These are phyloP conservation scores for Thaumatotibia leucotreta DNA, from an alignment of 1,140 invertebrate species.

Conservation along the genomic window DNA sequence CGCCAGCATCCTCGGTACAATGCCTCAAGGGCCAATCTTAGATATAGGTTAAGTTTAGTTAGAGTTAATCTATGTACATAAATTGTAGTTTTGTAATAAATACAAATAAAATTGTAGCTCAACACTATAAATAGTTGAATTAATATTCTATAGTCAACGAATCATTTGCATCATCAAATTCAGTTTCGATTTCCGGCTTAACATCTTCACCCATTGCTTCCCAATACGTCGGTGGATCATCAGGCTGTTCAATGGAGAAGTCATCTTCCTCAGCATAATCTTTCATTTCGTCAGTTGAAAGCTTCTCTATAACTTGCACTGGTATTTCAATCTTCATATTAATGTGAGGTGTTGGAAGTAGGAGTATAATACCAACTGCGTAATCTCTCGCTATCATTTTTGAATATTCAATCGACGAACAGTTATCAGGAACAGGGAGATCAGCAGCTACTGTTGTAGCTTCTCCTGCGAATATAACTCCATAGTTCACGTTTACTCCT, in stretches of 20 bases:
- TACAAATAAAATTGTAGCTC: no score
- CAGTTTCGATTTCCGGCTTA: not conserved
- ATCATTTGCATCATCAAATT: not conserved
- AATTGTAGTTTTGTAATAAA: no score
- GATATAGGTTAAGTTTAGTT: no score
- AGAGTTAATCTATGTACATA: no score
- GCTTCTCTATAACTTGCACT: conserved; percentile 7
- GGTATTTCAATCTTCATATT: conserved; percentile 14
- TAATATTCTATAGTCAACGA: not conserved
- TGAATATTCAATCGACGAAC: not conserved
- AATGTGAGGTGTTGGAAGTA: conserved; percentile 14
- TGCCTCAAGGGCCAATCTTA: no score
- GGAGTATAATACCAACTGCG: not conserved
- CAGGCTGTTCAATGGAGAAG: not conserved
- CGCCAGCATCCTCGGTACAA: no score
- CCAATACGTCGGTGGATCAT: not conserved
- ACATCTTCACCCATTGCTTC: not conserved
- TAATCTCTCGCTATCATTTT: conserved; percentile 17
- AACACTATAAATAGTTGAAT: no score
- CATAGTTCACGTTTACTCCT: conserved; percentile 10
- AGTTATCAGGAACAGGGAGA: conserved; percentile 3
- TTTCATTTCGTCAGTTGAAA: not conserved
- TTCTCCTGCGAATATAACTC: conserved; percentile 6
- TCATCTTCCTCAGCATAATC: not conserved
- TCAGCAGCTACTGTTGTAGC: not conserved